Percentiles rank a stretch among this genome's conserved stretches.
These are phyloP conservation scores for Phymanthus crucifer DNA, from an alignment of 92 coral and sea anemone species.

Conservation along the genomic window DNA sequence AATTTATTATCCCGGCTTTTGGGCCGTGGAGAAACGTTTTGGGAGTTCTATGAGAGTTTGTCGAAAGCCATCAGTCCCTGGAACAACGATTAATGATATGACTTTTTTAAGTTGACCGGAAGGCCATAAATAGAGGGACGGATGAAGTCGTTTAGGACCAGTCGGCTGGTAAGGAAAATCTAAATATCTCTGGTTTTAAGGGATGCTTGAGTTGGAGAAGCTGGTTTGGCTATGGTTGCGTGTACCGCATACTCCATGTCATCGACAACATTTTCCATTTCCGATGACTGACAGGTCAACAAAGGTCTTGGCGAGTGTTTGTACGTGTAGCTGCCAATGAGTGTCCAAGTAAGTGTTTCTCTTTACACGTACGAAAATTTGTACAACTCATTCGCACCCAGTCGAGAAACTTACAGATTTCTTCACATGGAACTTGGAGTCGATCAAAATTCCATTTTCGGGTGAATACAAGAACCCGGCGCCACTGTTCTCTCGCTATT, in stretches of 20 bases:
- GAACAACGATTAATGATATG: constrained; percentile 25
- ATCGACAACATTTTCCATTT: constrained; percentile 64
- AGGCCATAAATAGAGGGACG: constrained; percentile 15
- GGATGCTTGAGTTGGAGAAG: constrained; percentile 50
- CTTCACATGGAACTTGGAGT: constrained; percentile 56
- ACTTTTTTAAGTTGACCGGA: constrained; percentile 19
- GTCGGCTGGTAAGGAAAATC: constrained; percentile 19
- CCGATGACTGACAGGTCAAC: constrained; percentile 81
- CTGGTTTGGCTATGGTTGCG: constrained; percentile 67
- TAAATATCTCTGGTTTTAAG: constrained; percentile 41
- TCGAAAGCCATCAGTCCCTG: constrained; percentile 18
- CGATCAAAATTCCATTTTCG: constrained; percentile 75
- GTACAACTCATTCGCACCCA: constrained; percentile 2
- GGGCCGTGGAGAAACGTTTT: neutral
- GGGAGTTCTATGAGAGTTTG: constrained; percentile 23
- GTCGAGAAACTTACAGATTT: constrained; percentile 13
- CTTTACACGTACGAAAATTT: constrained; percentile 32
- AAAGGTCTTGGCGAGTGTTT: constrained; percentile 44
- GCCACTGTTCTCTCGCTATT: constrained; percentile 60
- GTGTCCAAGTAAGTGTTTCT: constrained; percentile 20
- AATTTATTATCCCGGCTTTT: neutral
- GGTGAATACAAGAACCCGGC: constrained; percentile 77
- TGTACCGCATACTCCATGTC: constrained; percentile 58
- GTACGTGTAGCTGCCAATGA: constrained; percentile 15
- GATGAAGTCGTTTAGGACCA: constrained; percentile 13